Percentiles rank a stretch among this genome's conserved stretches.
Evolutionary conservation across 2,113 vertebrate genomes (phyloP).

Genomic region (Myotis brandtii): DNA sequence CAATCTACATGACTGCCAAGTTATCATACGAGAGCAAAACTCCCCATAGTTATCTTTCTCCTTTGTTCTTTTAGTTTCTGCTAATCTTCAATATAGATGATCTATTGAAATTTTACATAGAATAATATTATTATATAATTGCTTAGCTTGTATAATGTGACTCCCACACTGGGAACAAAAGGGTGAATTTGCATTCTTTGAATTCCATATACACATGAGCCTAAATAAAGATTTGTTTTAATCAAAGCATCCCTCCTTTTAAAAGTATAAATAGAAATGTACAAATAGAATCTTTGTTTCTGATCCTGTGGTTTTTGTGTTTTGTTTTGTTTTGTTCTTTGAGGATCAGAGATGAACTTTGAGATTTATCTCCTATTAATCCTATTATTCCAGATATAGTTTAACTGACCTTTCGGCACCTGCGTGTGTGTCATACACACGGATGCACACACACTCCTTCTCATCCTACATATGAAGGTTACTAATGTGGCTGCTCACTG

Average conservation of each 20-base stretch:
- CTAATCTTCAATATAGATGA: constrained; percentile 32
- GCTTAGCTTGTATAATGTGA: constrained; percentile 42
- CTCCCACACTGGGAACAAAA: not conserved
- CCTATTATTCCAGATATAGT: not conserved
- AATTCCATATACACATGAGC: not conserved
- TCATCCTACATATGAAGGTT: not conserved
- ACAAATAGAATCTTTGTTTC: constrained; percentile 11
- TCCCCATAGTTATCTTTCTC: not conserved
- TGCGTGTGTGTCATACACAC: not conserved
- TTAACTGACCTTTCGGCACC: not conserved
- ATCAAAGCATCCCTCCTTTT: not conserved
- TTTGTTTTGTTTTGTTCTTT: not conserved
- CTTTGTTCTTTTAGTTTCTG: constrained; percentile 36
- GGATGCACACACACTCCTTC: not conserved
- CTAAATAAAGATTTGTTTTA: not conserved
- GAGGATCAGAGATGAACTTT: not conserved
- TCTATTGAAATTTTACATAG: constrained; percentile 32
- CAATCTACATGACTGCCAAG: not conserved
- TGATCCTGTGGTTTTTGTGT: not conserved
- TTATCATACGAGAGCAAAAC: constrained; percentile 45
- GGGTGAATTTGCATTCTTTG: not conserved
- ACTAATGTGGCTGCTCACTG: constrained; percentile 6
- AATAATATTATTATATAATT: constrained; percentile 5
- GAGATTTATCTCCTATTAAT: not conserved
- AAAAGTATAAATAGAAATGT: constrained; percentile 4